Percentiles rank a stretch among this genome's conserved stretches.
phyloP scores from a whole-genome alignment of 1,140 invertebrate species.

The Ceratoteleas bidentatus region DNA sequence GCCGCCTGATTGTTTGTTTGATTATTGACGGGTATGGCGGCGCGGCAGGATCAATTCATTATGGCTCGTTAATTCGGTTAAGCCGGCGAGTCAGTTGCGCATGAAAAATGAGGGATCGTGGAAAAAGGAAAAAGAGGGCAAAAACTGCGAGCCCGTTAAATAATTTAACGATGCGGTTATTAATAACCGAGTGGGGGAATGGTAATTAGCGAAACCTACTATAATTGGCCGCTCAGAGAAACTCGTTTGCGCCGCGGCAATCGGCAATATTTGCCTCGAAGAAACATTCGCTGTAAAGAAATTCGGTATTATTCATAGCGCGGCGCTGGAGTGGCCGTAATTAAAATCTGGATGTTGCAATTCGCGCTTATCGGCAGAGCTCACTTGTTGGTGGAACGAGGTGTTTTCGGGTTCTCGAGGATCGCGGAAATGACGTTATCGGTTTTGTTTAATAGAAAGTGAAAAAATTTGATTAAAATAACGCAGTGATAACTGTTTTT shows the following conservation, averaged over 20 bases:
- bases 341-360: constrained; percentile 36
- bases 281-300: constrained; percentile 23
- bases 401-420: constrained; percentile 9
- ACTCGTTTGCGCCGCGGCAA: constrained; percentile 39
- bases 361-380: constrained; percentile 25
- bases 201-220: constrained; percentile 52
- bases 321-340: constrained; percentile 41
- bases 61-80: constrained; percentile 39
- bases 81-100: constrained; percentile 22
- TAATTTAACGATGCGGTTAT: constrained; percentile 41
- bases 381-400: constrained; percentile 25
- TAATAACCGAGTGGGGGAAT: constrained; percentile 39
- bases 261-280: constrained; percentile 42
- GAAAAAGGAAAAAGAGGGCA: constrained; percentile 5
- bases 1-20: constrained; percentile 35
- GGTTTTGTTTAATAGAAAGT: too few relatives aligned
- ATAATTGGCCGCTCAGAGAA: constrained; percentile 51
- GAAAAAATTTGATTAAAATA: too few relatives aligned
- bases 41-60: constrained; percentile 24
- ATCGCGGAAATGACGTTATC: constrained; percentile 3
- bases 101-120: constrained; percentile 26
- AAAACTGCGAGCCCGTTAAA: constrained; percentile 19
- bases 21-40: constrained; percentile 21
- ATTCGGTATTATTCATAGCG: constrained; percentile 48
- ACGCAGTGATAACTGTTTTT: too few relatives aligned